These are phyloP conservation scores for Trichonephila inaurata DNA, from an alignment of 1,140 invertebrate species.

Conservation along the genomic window DNA sequence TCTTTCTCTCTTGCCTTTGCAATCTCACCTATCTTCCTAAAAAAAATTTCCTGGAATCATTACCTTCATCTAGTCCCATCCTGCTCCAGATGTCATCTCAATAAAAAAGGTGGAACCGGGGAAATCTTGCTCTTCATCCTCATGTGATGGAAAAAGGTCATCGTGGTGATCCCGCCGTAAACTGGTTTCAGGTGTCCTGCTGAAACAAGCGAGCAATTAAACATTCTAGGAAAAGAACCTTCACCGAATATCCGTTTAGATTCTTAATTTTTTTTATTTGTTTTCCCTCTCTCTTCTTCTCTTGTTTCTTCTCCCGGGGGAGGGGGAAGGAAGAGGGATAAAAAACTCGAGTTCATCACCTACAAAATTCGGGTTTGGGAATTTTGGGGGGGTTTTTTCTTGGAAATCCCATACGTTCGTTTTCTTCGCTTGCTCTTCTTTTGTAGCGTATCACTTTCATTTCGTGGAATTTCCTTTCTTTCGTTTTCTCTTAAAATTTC, in stretches of 20 bases:
- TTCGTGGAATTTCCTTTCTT: neutral
- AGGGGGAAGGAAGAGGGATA: neutral
- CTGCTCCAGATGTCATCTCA: neutral
- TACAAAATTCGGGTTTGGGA: neutral
- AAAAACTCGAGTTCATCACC: neutral
- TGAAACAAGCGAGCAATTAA: neutral
- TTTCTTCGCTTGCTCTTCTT: neutral
- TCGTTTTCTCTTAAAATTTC: neutral
- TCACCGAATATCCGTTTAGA: slow-evolving; percentile 11
- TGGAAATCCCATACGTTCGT: neutral
- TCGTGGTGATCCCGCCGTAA: neutral
- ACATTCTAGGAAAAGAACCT: neutral
- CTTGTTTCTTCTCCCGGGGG: neutral
- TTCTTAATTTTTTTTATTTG: neutral
- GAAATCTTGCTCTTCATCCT: neutral
- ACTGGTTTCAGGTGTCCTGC: slow-evolving; percentile 15
- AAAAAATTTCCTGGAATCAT: neutral
- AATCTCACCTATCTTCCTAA: neutral
- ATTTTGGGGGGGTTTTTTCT: neutral
- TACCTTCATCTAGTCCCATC: neutral
- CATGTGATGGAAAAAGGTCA: neutral
- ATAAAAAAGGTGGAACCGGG: neutral
- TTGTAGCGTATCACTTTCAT: no score
- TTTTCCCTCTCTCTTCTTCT: neutral
- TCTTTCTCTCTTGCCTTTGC: neutral